These are phyloP conservation scores for Drusus annulatus DNA, from an alignment of 1,140 invertebrate genomes.

Conservation along the genomic window DNA sequence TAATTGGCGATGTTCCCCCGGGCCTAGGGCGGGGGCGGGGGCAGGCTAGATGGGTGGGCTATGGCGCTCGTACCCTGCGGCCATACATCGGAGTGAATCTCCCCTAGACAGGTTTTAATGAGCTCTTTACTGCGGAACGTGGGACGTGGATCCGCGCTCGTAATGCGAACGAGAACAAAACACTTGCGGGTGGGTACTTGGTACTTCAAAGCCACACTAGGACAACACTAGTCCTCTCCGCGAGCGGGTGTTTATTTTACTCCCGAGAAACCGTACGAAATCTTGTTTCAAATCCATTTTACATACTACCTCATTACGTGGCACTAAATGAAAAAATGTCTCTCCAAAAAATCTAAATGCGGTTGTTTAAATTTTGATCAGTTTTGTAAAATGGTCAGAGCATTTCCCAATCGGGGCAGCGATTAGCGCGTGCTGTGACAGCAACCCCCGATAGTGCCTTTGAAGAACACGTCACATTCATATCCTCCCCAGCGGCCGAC, in stretches of 20 bases:
- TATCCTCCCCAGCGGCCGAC: conserved; percentile 24
- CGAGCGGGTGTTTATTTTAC: conserved; percentile 35
- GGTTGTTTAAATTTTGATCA: not conserved
- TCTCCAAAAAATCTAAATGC: not conserved
- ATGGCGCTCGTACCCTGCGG: conserved; percentile 13
- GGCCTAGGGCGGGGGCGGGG: not conserved
- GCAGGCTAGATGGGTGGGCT: not conserved
- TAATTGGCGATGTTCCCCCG: conserved; percentile 39
- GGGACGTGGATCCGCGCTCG: not conserved
- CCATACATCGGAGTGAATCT: conserved; percentile 10
- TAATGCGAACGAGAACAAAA: conserved; percentile 17
- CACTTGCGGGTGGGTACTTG: not conserved
- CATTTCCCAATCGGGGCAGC: conserved; percentile 12
- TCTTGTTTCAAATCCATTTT: conserved; percentile 39
- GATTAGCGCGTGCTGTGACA: conserved; percentile 15
- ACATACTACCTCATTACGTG: conserved; percentile 7
- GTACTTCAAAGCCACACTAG: not conserved
- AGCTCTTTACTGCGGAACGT: conserved; percentile 2
- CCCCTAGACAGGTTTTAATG: conserved; percentile 36
- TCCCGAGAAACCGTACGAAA: conserved; percentile 42
- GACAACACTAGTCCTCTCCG: not conserved
- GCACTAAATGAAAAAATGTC: not conserved
- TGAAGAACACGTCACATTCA: conserved; percentile 33
- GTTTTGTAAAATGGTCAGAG: not conserved
- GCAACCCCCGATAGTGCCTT: conserved; percentile 27